Base-by-base conservation (phyloP, 2,888 invertebrate genomes). In the Pheosia gnoma region DNA sequence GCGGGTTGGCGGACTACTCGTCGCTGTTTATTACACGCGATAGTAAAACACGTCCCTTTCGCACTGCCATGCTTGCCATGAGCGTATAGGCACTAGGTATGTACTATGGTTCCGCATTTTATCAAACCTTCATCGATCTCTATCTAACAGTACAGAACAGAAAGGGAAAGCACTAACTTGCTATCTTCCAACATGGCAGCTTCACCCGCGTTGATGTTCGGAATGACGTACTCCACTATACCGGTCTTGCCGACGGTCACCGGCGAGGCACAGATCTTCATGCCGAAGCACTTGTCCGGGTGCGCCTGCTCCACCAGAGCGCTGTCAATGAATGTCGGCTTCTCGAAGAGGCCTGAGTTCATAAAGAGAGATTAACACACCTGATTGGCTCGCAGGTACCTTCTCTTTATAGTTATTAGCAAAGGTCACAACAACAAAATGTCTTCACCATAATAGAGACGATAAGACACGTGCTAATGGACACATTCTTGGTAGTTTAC, bases 221-320 rank as follows among this genome's bases (percentile, higher is more conserved):
- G 93, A 43, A 92, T 75, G 2, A 81, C 75, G 70, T 90, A 91
- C 70, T 88, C 83, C 3, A 71, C 60, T 38, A 92, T 79, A 59
- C 93, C 93, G 0, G 72, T 74, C 9, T 77, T 79, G 49, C 90
- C 87, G 0, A 92, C 71, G 0, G 81, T 87, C 57, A 92, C 74
- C 0, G 93, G 91, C 0, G 90, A 86, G 5, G 92, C 86, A 61
- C 92, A 93, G 5, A 84, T 70, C 11, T 73, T 54, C 88, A 93
- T 82, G n/a, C 77, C 75, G 70, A 81, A 92, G 55, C 90, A 90
- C 61, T 81, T 82, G 11, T 70, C 69, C 0, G 90, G 87, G 52
- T 87, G 74, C 0, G 57, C 79, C 59, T 91, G 91, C 59, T 92
- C 87, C 0, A 93, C 92, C 3, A 93, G 66, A 0, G 91, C 93